These are phyloP conservation scores for Heteropelma amictum DNA, from an alignment of 2,888 invertebrate genomes.

Conservation along the genomic window DNA sequence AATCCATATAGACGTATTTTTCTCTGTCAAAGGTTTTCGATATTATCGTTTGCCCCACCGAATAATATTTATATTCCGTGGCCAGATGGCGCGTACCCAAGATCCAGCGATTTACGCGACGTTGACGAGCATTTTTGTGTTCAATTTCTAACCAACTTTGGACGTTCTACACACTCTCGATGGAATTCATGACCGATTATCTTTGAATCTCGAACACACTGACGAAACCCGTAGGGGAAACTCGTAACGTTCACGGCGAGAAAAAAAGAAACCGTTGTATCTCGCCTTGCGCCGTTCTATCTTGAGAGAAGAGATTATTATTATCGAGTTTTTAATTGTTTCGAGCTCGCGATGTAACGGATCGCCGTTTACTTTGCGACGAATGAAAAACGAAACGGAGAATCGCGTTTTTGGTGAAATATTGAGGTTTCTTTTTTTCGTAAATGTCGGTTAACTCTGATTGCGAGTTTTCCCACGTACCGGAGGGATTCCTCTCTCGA, in stretches of 20 bases:
- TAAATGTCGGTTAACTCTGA: conserved; percentile 13
- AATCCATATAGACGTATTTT: background rate
- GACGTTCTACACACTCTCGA: conserved; percentile 63
- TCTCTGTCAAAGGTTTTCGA: conserved; percentile 10
- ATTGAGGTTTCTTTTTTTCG: conserved; percentile 5
- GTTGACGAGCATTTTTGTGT: conserved; percentile 51
- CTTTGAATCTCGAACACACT: background rate
- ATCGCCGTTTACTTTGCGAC: background rate
- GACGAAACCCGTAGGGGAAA: background rate
- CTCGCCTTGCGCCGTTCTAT: background rate
- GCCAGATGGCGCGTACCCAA: conserved; percentile 70
- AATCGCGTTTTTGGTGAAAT: background rate
- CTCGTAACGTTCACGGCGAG: background rate
- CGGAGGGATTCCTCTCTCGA: conserved; percentile 33
- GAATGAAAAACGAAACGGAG: background rate
- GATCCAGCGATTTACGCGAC: conserved; percentile 63
- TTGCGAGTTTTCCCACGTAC: conserved; percentile 31
- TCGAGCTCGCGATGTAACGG: background rate
- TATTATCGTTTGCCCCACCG: conserved; percentile 9
- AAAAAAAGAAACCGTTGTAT: background rate
- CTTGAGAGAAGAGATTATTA: no score
- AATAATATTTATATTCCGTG: conserved; percentile 56
- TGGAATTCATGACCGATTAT: conserved; percentile 62
- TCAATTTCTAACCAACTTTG: conserved; percentile 62
- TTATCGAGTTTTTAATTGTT: no score